Evolutionary conservation across 2,113 vertebrate species (phyloP).

Genomic region (Symphodus melops): DNA sequence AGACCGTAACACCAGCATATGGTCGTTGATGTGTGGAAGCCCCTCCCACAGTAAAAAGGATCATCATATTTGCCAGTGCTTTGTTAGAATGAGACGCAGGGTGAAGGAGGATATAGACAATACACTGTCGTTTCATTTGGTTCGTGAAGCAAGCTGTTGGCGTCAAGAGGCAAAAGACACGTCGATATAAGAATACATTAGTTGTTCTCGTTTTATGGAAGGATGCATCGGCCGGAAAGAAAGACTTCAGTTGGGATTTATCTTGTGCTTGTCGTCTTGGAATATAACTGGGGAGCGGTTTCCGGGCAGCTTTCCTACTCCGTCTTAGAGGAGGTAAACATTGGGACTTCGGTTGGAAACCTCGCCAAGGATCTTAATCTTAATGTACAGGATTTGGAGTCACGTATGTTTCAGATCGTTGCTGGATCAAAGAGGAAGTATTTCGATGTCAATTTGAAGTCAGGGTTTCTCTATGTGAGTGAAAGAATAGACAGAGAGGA

Average conservation of each 20-base stretch:
- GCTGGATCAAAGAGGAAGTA: conserved; percentile 72
- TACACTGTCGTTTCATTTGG: not conserved
- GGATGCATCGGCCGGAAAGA: conserved; percentile 25
- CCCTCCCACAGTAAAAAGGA: conserved; percentile 46
- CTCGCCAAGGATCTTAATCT: conserved; percentile 80
- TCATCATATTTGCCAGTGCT: conserved; percentile 20
- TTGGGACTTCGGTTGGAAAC: conserved; percentile 81
- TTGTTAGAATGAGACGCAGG: conserved; percentile 52
- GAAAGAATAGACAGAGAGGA: conserved; percentile 76
- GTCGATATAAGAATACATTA: conserved; percentile 14
- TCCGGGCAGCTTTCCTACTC: conserved; percentile 75
- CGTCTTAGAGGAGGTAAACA: conserved; percentile 78
- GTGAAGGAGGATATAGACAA: not conserved
- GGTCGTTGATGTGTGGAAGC: not conserved
- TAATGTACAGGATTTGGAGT: conserved; percentile 72
- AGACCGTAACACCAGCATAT: conserved; percentile 35
- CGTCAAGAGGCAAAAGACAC: fast-evolving
- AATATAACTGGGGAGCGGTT: conserved; percentile 37
- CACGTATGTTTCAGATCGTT: conserved; percentile 77
- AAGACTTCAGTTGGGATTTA: conserved; percentile 1
- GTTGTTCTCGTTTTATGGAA: conserved; percentile 20
- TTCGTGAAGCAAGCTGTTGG: not conserved
- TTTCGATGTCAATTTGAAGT: conserved; percentile 80
- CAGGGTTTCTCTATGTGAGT: conserved; percentile 75
- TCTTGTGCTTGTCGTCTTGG: conserved; percentile 49